phyloP scores from a whole-genome alignment of 2,888 invertebrate genomes.

The Bimastos eiseni region DNA sequence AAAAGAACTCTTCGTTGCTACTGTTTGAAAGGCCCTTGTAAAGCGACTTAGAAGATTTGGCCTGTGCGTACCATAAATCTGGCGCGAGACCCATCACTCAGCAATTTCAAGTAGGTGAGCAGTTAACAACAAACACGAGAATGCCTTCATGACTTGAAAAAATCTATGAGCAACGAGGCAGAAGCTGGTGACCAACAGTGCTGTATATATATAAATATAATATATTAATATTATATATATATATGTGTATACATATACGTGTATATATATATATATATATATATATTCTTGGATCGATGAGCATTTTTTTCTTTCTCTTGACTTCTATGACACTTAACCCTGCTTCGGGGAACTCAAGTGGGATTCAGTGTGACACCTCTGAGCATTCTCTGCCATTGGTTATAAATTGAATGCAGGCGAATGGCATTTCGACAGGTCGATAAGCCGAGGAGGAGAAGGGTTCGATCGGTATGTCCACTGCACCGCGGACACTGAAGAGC shows the following conservation, averaged over 20 bases:
- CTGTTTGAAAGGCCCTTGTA: not conserved
- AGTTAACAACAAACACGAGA: not conserved
- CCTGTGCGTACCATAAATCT: not conserved
- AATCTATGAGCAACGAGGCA: not conserved
- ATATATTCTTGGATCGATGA: not conserved
- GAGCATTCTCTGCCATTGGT: not conserved
- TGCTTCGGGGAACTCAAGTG: not conserved
- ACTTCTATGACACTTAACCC: not conserved
- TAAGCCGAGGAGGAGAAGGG: not conserved
- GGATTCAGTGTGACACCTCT: not conserved
- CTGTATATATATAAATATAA: not conserved
- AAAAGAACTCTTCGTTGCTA: not conserved
- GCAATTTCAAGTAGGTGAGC: not conserved
- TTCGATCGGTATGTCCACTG: not conserved
- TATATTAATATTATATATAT: too few relatives aligned
- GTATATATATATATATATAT: too few relatives aligned
- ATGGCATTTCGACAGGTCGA: not conserved
- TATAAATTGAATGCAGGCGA: not conserved
- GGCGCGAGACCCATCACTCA: not conserved
- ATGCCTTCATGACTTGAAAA: not conserved
- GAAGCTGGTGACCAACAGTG: not conserved
- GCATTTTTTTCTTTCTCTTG: not conserved
- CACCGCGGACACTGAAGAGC: not conserved
- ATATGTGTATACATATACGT: too few relatives aligned
- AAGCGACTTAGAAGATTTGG: not conserved